Percentiles rank a stretch among this genome's conserved stretches.
phyloP scores from a whole-genome alignment of 2,888 invertebrate species.

The Drosophila incognita region DNA sequence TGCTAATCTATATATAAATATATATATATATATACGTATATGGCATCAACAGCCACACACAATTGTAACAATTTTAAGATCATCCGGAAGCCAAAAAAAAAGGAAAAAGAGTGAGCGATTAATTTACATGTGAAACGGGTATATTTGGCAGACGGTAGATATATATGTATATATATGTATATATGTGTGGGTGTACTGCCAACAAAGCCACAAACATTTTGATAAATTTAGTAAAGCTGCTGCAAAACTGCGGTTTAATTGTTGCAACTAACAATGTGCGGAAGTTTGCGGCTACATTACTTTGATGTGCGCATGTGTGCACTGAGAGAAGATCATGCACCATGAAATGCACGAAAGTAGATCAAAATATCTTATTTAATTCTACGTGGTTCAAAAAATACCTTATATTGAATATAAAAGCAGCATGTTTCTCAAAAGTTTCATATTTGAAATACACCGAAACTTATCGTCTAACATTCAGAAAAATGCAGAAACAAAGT shows the following conservation, averaged over 20 bases:
- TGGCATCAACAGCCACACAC: slow-evolving; percentile 14
- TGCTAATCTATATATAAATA: not conserved
- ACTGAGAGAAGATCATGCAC: not conserved
- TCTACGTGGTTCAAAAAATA: not conserved
- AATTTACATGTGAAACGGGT: too few relatives aligned
- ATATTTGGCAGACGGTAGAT: too few relatives aligned
- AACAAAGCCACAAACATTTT: slow-evolving; percentile 67
- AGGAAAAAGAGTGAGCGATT: too few relatives aligned
- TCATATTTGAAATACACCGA: not conserved
- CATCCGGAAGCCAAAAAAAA: slow-evolving; percentile 9
- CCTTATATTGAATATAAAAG: not conserved
- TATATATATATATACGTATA: slow-evolving; percentile 4
- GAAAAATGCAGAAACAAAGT: not conserved
- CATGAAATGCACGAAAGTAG: not conserved
- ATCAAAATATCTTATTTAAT: not conserved
- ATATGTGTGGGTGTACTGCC: slow-evolving; percentile 15
- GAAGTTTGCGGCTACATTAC: slow-evolving; percentile 51
- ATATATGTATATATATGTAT: slow-evolving; percentile 1
- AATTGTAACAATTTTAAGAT: slow-evolving; percentile 21
- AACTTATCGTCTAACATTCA: not conserved
- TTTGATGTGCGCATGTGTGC: not conserved
- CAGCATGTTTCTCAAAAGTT: too few relatives aligned
- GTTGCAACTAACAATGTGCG: slow-evolving; percentile 72
- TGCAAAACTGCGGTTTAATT: slow-evolving; percentile 67
- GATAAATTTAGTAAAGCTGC: slow-evolving; percentile 58